Percentiles rank a stretch among this genome's conserved stretches.
Evolutionary conservation across 2,113 vertebrate species (phyloP).

Genomic region (Macroglossus sobrinus): DNA sequence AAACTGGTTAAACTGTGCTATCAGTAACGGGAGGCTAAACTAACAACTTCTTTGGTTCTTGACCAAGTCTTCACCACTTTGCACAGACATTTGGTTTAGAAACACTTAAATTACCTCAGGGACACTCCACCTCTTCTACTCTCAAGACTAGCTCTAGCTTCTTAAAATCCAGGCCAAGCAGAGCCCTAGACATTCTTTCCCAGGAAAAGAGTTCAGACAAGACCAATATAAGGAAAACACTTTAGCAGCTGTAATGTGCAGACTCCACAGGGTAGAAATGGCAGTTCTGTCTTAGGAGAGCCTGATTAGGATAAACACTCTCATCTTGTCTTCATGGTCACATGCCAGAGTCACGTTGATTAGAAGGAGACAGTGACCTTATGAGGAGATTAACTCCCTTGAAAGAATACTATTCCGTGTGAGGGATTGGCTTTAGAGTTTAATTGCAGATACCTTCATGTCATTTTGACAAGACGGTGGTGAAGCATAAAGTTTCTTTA

Average conservation of each 20-base stretch:
- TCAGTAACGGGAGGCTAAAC: neutral
- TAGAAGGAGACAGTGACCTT: neutral
- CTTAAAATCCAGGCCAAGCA: neutral
- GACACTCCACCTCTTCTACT: neutral
- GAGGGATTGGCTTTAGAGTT: neutral
- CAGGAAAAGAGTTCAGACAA: neutral
- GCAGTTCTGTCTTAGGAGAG: neutral
- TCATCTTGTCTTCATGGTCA: neutral
- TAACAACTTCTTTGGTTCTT: neutral
- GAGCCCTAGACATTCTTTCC: neutral
- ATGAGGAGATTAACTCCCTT: neutral
- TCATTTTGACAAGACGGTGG: constrained; percentile 52
- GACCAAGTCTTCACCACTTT: neutral
- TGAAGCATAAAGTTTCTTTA: constrained; percentile 17
- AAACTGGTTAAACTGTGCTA: neutral
- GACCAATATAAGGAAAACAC: neutral
- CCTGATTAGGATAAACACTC: neutral
- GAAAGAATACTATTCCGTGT: neutral
- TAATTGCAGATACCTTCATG: constrained; percentile 44
- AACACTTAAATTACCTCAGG: neutral
- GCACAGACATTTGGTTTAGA: constrained; percentile 1
- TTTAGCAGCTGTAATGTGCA: neutral
- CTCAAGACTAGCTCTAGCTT: neutral
- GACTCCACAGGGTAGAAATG: neutral
- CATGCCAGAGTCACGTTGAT: neutral